Conservation (phyloP, 1,140 invertebrate genomes). For the Melipona quadrifasciata region DNA sequence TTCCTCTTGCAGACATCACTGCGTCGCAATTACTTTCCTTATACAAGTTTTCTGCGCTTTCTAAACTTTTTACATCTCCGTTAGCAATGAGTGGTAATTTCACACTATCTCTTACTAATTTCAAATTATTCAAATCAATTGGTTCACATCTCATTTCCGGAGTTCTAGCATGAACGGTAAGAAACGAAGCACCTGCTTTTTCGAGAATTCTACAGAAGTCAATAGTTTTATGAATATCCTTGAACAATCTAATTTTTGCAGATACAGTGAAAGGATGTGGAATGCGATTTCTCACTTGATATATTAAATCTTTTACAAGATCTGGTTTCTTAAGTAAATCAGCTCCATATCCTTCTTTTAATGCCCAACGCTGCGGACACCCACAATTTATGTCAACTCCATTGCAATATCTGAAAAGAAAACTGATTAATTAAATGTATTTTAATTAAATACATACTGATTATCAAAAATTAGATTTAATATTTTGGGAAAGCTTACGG, state of each 20-base stretch:
- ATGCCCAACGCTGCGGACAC: conserved; percentile 97
- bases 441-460: neutral
- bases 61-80: conserved; percentile 90
- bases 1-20: conserved; percentile 93
- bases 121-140: conserved; percentile 89
- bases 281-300: conserved; percentile 88
- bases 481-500: conserved; percentile 83
- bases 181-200: conserved; percentile 91
- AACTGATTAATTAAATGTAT: conserved; percentile 18
- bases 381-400: conserved; percentile 98
- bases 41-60: conserved; percentile 87
- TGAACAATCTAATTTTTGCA: conserved; percentile 93
- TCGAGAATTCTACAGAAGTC: conserved; percentile 91
- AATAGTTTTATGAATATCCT: conserved; percentile 84
- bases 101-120: conserved; percentile 87
- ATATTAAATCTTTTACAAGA: conserved; percentile 90
- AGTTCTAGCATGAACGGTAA: conserved; percentile 95
- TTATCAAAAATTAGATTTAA: neutral
- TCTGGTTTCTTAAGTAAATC: conserved; percentile 92
- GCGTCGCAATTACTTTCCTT: conserved; percentile 89
- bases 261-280: conserved; percentile 92
- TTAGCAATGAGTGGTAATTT: conserved; percentile 94
- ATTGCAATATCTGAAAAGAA: conserved; percentile 86
- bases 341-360: conserved; percentile 94
- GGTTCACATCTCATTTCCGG: conserved; percentile 90